phyloP scores from a whole-genome alignment of 2,797 vertebrate species.

The Halcyon smyrnensis region DNA sequence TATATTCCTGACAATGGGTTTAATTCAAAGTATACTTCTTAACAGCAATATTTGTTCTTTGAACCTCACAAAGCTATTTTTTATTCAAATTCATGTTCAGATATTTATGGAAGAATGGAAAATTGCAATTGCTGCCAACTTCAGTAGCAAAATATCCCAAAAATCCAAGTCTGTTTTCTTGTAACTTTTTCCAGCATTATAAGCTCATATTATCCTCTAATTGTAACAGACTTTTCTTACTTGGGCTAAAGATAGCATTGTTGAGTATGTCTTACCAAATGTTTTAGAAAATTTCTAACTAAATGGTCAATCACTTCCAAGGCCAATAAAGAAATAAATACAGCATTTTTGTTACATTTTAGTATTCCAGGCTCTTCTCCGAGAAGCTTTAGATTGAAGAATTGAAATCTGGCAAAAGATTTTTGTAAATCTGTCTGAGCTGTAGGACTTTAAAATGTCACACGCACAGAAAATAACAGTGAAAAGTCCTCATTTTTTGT shows the following conservation, averaged over 20 bases:
- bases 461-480: accelerated
- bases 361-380: not conserved
- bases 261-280: not conserved
- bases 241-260: not conserved
- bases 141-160: not conserved
- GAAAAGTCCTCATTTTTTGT: not conserved
- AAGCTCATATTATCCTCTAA: not conserved
- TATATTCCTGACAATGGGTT: not conserved
- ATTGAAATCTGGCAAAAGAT: not conserved
- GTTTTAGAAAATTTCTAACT: not conserved
- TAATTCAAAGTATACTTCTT: not conserved
- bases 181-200: not conserved
- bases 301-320: not conserved
- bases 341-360: not conserved
- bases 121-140: not conserved
- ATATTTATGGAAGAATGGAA: not conserved
- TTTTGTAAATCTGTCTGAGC: not conserved
- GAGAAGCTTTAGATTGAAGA: not conserved
- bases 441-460: not conserved
- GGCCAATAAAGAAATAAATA: not conserved
- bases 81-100: not conserved
- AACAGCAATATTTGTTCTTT: not conserved
- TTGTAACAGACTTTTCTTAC: not conserved
- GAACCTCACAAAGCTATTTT: not conserved
- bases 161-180: not conserved